Evolutionary conservation across 2,888 invertebrate genomes (phyloP), one percentile per base, ranked within the genome.

Genomic region (Sphaeridia pumilis): DNA sequence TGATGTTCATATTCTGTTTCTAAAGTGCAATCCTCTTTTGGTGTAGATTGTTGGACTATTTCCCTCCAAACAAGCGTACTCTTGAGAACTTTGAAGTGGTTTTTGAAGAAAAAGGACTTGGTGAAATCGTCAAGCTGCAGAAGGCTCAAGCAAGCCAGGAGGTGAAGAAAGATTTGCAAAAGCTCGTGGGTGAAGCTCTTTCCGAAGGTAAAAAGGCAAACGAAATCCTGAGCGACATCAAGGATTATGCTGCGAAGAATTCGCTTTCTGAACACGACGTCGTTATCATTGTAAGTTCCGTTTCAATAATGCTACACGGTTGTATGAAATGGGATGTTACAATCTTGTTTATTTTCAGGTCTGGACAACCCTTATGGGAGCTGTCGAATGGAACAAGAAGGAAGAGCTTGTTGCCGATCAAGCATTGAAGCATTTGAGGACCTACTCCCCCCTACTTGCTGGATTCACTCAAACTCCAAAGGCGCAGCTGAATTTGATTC

Each of bases 321-420:
- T 21, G 24, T 20, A 44, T 44, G 22, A 10, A 44, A 4, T 21
- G 24, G 44, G 4, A 10, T 10, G 20, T 5, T 46, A 28, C n/a
- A n/a, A n/a, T n/a, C n/a, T n/a, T n/a, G n/a, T n/a, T n/a, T n/a
- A n/a, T n/a, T n/a, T n/a, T n/a, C 54, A 88, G 88, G 81, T 93
- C 67, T 95, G 94, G 94, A 83, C 81, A 64, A 88, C 89, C 61
- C 82, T 95, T 67, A 95, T 95, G 94, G 82, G 84, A 49, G 83
- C 87, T 67, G 87, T 89, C 56, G 94, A 95, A 74, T 95, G 94
- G 95, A 95, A 93, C 74, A 95, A 95, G 74, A 95, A 95, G 71
- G 95, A 95, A 67, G 95, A 95, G 72, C 73, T 95, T 66, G 81
- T 95, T 61, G 89, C 93, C 46, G 94, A 94, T 69, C 95, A 95